These are phyloP conservation scores for Drosophila macrospina DNA, from an alignment of 2,888 invertebrate species.

Conservation along the genomic window DNA sequence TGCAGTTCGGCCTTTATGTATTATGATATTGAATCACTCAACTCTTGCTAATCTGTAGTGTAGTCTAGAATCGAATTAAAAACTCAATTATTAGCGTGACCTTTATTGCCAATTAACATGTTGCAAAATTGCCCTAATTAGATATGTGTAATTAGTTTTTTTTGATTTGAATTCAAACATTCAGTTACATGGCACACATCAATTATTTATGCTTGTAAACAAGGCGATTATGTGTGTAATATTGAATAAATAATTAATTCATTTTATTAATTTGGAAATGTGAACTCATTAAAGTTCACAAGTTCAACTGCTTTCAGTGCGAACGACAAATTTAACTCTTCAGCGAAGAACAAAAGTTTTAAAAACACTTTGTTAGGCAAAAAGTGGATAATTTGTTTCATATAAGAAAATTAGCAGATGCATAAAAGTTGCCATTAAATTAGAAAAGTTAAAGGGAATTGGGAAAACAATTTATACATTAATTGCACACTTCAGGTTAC, in stretches of 20 bases:
- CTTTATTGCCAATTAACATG: neutral
- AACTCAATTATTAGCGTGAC: conserved; percentile 2
- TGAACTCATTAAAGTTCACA: neutral
- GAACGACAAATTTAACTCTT: conserved; percentile 2
- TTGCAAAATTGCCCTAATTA: neutral
- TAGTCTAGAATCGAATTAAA: conserved; percentile 4
- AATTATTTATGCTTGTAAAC: neutral
- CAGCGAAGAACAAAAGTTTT: conserved; percentile 6
- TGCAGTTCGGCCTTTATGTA: too few relatives aligned
- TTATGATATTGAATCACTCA: too few relatives aligned
- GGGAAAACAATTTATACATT: neutral
- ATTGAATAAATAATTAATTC: conserved; percentile 3
- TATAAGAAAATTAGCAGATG: conserved; percentile 25
- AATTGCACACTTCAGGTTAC: too few relatives aligned
- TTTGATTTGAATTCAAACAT: neutral
- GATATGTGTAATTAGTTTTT: conserved; percentile 2
- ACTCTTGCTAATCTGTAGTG: neutral
- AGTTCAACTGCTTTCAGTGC: neutral
- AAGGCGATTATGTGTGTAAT: neutral
- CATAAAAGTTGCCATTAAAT: conserved; percentile 27
- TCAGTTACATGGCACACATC: conserved; percentile 1
- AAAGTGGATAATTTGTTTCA: conserved; percentile 11
- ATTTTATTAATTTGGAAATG: neutral
- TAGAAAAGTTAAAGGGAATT: conserved; percentile 30
- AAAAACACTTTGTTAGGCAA: neutral